Conservation (phyloP, 2,113 vertebrate genomes). For the Odontophorus gujanensis region DNA sequence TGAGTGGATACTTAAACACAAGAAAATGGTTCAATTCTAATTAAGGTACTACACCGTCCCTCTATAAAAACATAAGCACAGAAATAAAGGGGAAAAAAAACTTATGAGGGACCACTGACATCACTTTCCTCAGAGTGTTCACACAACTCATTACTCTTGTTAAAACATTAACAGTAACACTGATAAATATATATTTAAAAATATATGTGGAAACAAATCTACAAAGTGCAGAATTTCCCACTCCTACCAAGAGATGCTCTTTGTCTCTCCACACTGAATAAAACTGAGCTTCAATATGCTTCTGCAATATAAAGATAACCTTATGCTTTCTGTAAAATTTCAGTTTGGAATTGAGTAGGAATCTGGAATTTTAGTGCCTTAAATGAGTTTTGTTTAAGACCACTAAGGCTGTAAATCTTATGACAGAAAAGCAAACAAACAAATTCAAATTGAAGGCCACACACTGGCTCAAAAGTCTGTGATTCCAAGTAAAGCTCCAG, state of each 20-base stretch:
- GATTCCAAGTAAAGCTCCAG: not conserved
- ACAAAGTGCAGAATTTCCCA: not conserved
- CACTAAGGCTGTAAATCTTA: not conserved
- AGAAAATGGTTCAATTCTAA: not conserved
- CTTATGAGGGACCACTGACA: not conserved
- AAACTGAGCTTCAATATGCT: not conserved
- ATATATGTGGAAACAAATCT: not conserved
- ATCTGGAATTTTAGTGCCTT: not conserved
- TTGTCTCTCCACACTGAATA: not conserved
- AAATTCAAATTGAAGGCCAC: slow-evolving; percentile 23
- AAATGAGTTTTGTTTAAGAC: not conserved
- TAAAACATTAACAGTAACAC: not conserved
- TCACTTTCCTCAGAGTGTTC: not conserved
- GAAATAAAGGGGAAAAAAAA: not conserved
- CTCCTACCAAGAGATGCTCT: not conserved
- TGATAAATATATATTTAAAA: not conserved
- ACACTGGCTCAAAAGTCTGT: not conserved
- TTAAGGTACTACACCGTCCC: not conserved
- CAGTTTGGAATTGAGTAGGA: not conserved
- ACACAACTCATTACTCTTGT: not conserved
- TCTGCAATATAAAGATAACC: not conserved
- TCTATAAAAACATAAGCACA: not conserved
- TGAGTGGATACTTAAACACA: not conserved
- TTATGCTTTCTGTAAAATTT: not conserved
- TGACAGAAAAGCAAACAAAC: not conserved